phyloP scores from a whole-genome alignment of 2,888 invertebrate species.

The Netelia inedita region DNA sequence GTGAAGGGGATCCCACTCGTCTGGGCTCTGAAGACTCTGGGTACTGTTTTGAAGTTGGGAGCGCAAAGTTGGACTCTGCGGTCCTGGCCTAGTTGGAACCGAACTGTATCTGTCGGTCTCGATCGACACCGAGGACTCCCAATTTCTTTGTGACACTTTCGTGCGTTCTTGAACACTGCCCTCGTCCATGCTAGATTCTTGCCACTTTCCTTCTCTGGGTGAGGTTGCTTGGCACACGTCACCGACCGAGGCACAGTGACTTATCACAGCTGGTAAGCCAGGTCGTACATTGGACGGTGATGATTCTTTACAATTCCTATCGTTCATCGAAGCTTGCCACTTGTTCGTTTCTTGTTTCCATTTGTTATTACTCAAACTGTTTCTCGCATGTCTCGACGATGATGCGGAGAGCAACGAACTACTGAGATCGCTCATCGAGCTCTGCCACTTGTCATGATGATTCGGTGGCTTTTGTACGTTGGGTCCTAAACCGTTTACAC shows the following conservation, averaged over 20 bases:
- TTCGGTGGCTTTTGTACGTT: constrained; percentile 71
- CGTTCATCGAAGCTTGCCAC: constrained; percentile 82
- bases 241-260: constrained; percentile 73
- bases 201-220: constrained; percentile 78
- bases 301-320: constrained; percentile 77
- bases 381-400: constrained; percentile 62
- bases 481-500: constrained; percentile 77
- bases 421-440: constrained; percentile 90
- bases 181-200: constrained; percentile 79
- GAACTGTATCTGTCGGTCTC: constrained; percentile 72
- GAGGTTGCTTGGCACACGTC: constrained; percentile 72
- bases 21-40: constrained; percentile 71
- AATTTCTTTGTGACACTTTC: constrained; percentile 69
- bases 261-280: constrained; percentile 76
- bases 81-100: constrained; percentile 69
- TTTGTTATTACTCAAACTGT: constrained; percentile 71
- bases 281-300: constrained; percentile 44
- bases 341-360: constrained; percentile 76
- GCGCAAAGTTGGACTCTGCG: constrained; percentile 75
- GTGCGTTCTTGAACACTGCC: constrained; percentile 68
- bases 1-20: constrained; percentile 78
- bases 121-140: constrained; percentile 73
- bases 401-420: constrained; percentile 62
- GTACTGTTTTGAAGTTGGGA: constrained; percentile 43
- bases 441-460: constrained; percentile 85